Evolutionary conservation across 2,888 invertebrate genomes (phyloP), one percentile per base, ranked within the genome.

Genomic region (Agrotis ipsilon): DNA sequence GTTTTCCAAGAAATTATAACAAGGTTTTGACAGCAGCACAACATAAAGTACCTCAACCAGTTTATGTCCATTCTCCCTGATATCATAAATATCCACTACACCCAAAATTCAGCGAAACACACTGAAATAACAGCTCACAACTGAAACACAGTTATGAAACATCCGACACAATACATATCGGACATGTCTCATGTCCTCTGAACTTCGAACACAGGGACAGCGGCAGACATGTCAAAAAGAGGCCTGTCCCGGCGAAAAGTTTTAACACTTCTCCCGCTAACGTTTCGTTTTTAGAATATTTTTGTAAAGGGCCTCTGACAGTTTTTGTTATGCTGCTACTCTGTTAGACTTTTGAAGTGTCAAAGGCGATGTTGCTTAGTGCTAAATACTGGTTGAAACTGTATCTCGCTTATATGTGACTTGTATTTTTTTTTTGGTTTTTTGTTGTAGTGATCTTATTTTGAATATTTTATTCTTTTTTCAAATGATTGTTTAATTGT

Each of bases 171-270:
- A 84, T 82, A 78, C 81, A 73, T 77, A 83, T 68, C 59, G 75
- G 81, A 78, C 74, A 65, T 74, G 66, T 80, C 83, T 81, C 72
- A 62, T 76, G 66, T 80, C 82, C 83, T 63, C 60, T 67, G 74
- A 78, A 75, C 84, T 83, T 68, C 58, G 62, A 72, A 79, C 69
- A 73, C 55, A 24, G 64, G 66, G 68, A 68, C 70, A 74, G 78
- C 68, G 79, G 67, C 71, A 72, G 78, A 80, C 81, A 74, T 84
- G 84, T 84, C 87, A 84, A 78, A 79, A 85, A 78, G 80, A 78
- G 77, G 78, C 75, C 67, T 78, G 83, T 81, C 81, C 80, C 71
- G 82, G n/a, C n/a, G n/a, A n/a, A 82, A 85, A 82, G 69, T 83
- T 84, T 82, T 65, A 72, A 57, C 80, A 63, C 65, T 66, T 54